Base-by-base conservation (phyloP, 2,113 vertebrate species). In the Syrmaticus mikado region DNA sequence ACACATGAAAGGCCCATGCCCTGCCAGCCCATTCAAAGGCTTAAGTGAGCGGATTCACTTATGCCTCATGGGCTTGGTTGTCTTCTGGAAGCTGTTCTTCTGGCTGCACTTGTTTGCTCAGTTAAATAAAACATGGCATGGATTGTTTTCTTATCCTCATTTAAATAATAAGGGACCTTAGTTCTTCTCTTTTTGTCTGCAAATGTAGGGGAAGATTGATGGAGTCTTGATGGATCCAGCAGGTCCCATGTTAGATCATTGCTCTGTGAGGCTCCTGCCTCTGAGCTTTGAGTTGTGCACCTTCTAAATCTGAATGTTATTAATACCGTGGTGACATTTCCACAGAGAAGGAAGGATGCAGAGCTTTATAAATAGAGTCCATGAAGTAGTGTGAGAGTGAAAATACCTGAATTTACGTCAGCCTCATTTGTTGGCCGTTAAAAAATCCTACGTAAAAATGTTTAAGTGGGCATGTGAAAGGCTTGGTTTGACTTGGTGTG, bases 31-130 rank as follows among this genome's bases (percentile, higher is more conserved):
- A 3, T 65, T 72, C 46, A 77, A 66, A 50, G 45, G 50, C 32
- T 92, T 6, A 1, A 1, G 30, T 0, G 7, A 71, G 38, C 74
- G 65, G 60, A 87, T 89, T 91, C 68, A 65, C 16, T 16, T 92
- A 40, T 55, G 91, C 46, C 78, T 77, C 2, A 1, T 76, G 67
- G 77, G 84, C 84, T 91, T 85, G 20, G 41, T 58, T 82, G 75
- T 18, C 8, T 62, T 89, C 73, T 93, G 58, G 62, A 87, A 76
- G 36, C 34, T 73, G 83, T 70, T 87, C 36, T 90, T 93, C 76
- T 53, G 60, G 58, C 38, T 91, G 7, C 45, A 25, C 79, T 82
- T 50, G 67, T 92, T 77, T 87, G 85, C 45, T 74, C 24, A 34
- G 21, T 58, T 45, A 50, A 86, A 53, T 75, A 78, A 79, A 73